These are phyloP conservation scores for Argyrosomus japonicus DNA, from an alignment of 2,113 vertebrate genomes.

Conservation along the genomic window DNA sequence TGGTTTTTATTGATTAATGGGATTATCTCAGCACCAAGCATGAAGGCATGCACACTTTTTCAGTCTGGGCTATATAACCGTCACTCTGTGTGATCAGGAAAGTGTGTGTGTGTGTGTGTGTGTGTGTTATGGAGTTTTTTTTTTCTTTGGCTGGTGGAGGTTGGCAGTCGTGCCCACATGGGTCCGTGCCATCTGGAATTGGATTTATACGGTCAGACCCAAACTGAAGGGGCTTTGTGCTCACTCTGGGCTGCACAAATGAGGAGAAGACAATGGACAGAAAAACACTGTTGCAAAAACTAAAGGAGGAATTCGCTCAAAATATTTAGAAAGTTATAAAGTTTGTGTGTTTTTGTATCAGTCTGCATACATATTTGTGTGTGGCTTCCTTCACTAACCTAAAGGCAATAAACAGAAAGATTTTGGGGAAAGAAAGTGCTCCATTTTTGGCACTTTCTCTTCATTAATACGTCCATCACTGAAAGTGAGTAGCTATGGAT, in stretches of 20 bases:
- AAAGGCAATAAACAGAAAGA: too few species aligned
- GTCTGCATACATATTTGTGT: not conserved
- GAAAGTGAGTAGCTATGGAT: conserved; percentile 31
- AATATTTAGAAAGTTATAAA: not conserved
- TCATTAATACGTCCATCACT: not conserved
- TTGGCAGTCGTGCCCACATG: conserved; percentile 64
- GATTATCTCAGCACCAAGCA: conserved; percentile 20
- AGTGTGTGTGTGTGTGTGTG: conserved; percentile 21
- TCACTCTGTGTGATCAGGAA: conserved; percentile 22
- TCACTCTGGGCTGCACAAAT: conserved; percentile 6
- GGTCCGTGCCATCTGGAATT: conserved; percentile 70
- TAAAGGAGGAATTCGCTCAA: not conserved
- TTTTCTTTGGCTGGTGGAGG: conserved; percentile 19
- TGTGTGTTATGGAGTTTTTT: not conserved
- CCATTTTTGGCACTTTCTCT: not conserved
- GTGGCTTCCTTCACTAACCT: too few species aligned
- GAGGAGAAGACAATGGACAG: conserved; percentile 39
- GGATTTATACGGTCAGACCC: conserved; percentile 43
- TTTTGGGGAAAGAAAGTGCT: too few species aligned
- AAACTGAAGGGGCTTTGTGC: conserved; percentile 70
- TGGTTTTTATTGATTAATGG: conserved; percentile 50
- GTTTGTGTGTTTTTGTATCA: not conserved
- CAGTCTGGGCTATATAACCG: not conserved
- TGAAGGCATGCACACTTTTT: conserved; percentile 29
- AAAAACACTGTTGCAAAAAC: conserved; percentile 26